phyloP scores from a whole-genome alignment of 1,140 invertebrate genomes.

The Copidosoma floridanum region DNA sequence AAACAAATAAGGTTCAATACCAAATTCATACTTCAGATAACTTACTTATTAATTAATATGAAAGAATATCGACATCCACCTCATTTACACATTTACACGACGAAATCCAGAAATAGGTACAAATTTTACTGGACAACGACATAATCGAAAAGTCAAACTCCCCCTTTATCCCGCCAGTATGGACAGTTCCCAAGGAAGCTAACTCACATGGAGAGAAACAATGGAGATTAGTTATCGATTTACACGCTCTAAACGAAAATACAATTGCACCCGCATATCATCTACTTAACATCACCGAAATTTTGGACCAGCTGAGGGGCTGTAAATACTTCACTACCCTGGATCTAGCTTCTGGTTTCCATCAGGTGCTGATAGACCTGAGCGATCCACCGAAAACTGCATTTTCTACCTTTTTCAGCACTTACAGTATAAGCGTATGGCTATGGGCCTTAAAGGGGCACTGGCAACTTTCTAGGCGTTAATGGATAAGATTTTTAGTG shows the following conservation, averaged over 20 bases:
- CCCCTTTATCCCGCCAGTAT: background rate
- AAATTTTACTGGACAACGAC: background rate
- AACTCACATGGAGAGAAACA: background rate
- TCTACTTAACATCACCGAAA: slow-evolving; percentile 28
- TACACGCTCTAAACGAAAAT: slow-evolving; percentile 28
- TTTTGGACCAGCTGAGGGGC: slow-evolving; percentile 1
- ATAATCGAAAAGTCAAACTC: background rate
- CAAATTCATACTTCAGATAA: no score
- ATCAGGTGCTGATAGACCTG: background rate
- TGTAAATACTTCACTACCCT: slow-evolving; percentile 3
- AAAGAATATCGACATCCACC: background rate
- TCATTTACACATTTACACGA: background rate
- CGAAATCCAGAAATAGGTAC: background rate
- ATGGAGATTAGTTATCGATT: slow-evolving; percentile 10
- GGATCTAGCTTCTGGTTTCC: slow-evolving; percentile 10
- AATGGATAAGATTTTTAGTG: background rate
- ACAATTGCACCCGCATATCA: slow-evolving; percentile 27
- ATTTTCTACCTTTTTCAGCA: background rate
- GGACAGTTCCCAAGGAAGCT: background rate
- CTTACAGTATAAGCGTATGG: background rate
- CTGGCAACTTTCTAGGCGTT: background rate
- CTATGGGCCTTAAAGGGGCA: background rate
- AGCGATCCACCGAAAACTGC: background rate
- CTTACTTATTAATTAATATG: no score
- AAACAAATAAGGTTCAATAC: no score